Evolutionary conservation across 2,797 vertebrate genomes (phyloP), one percentile per base, ranked within the genome.

Genomic region (Lithobates pipiens): DNA sequence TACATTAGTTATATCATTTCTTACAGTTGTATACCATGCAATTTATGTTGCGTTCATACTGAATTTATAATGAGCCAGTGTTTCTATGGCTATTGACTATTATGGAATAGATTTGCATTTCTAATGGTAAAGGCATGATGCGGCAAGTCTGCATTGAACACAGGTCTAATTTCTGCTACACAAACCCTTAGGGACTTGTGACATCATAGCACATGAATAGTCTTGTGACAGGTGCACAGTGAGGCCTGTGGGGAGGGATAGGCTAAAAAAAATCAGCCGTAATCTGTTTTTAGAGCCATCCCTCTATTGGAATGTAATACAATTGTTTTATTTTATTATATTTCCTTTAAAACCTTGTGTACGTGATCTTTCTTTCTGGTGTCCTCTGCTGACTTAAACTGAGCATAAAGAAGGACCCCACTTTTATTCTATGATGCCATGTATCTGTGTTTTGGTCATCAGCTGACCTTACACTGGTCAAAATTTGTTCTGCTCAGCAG

Each of bases 181-280:
- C 11, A 44, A n/a, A 73, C 21, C 71, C 71, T 42, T 15, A 21
- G 39, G 36, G 71, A n/a, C 21, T 11, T 3, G 23, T 73, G 71
- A 73, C 71, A 39, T 44, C n/a, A 13, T 4, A 73, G 36, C 36
- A 73, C 71, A 44, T 73, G 36, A 44, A 44, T 44, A 34, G 71
- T 44, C 36, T 73, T 8, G n/a, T 21, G 71, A 44, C 71, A 73
- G 71, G 71, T 73, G 71, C 39, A 73, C 23, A 25, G 21, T n/a
- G 32, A 72, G 32, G n/a, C 16, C 16, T 7, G 29, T 23, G 65
- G 65, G 65, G 18, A 29, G 25, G 65, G 21, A 61, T 23, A 67
- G 65, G 3, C 65, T 13, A 65, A 1, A 3, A 65, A 1, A 3
- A 13, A 57, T 57, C 50, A 21, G 16, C 44, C 11, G 44, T 39